phyloP scores from a whole-genome alignment of 2,113 vertebrate species.

The Trochalopteron elliotii region DNA sequence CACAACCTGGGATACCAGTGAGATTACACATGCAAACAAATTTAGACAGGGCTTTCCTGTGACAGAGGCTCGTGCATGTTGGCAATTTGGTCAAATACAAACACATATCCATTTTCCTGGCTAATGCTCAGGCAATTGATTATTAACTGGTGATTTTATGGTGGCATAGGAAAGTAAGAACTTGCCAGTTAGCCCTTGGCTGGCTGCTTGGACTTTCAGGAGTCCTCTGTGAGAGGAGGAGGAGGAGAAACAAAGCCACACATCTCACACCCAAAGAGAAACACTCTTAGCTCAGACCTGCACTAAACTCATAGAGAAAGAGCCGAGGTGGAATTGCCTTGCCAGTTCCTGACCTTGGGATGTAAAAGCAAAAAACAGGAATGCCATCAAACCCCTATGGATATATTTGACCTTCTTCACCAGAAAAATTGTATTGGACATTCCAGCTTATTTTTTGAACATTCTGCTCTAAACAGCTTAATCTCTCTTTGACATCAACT shows the following conservation, averaged over 20 bases:
- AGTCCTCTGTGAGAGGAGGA: neutral
- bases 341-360: neutral
- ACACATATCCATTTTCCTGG: neutral
- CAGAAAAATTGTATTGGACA: neutral
- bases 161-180: neutral
- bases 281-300: neutral
- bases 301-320: neutral
- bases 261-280: neutral
- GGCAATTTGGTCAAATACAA: neutral
- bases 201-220: neutral
- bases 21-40: neutral
- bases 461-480: neutral
- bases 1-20: neutral
- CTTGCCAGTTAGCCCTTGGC: neutral
- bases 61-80: neutral
- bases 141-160: neutral
- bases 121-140: neutral
- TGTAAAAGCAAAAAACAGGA: neutral
- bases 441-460: constrained; percentile 31
- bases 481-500: constrained; percentile 2
- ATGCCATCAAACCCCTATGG: neutral
- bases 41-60: neutral
- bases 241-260: neutral
- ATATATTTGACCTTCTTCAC: neutral
- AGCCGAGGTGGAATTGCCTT: neutral